A percentile compares a stretch with the other conserved stretches of the same genome.
These are phyloP conservation scores for Xenopus borealis DNA, from an alignment of 2,113 vertebrate species.

Conservation along the genomic window DNA sequence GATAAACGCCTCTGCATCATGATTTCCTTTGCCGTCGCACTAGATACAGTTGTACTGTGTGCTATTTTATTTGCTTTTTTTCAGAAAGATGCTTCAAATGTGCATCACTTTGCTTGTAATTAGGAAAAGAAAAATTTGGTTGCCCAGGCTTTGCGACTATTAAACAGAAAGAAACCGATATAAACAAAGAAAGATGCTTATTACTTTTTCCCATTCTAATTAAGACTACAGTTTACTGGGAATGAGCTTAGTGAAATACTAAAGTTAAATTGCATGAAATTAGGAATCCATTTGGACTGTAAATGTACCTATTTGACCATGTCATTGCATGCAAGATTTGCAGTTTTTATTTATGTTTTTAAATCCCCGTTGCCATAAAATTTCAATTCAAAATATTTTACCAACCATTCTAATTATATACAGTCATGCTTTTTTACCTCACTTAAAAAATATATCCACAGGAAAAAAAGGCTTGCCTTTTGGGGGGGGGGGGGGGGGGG, in stretches of 20 bases:
- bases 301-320: conserved; percentile 41
- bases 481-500: no score
- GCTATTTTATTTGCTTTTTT: no score
- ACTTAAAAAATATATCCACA: not conserved
- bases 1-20: no score
- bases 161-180: conserved; percentile 35
- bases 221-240: conserved; percentile 41
- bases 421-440: conserved; percentile 32
- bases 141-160: conserved; percentile 24
- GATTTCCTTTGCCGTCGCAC: no score
- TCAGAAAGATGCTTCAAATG: no score
- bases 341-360: conserved; percentile 17
- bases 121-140: conserved; percentile 33
- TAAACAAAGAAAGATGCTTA: conserved; percentile 34
- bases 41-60: no score
- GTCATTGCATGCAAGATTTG: conserved; percentile 29
- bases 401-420: conserved; percentile 39
- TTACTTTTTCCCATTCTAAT: conserved; percentile 36
- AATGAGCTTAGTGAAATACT: conserved; percentile 37
- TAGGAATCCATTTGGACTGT: conserved; percentile 44
- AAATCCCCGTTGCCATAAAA: conserved; percentile 30
- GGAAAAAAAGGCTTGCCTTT: not conserved
- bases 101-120: conserved; percentile 13
- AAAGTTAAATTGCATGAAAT: conserved; percentile 47
- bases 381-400: conserved; percentile 38